Evolutionary conservation across 2,888 invertebrate genomes (phyloP), one percentile per base, ranked within the genome.

Genomic region (Pristionchus maxplancki): DNA sequence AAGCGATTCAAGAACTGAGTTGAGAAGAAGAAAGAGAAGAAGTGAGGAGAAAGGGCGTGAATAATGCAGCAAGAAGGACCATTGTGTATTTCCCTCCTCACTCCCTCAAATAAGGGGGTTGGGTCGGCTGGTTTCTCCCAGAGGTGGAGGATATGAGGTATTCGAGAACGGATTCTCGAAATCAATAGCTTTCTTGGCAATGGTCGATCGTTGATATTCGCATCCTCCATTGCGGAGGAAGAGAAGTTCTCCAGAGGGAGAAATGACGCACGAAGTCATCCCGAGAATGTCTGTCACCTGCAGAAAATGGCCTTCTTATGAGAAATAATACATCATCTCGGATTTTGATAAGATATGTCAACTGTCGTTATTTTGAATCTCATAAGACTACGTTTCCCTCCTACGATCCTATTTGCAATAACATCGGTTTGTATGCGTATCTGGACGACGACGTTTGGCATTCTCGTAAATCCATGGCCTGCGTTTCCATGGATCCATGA

Each of bases 171-270:
- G 88, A 28, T 53, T 53, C n/a, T 34, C n/a, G 40, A 53, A 40
- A 40, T 78, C 88, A 17, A 24, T 15, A 9, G 78, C 5, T 0
- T 62, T 37, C 58, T 88, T 81, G 17, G 90, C 89, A 13, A 90
- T 83, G 15, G 89, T 92, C 34, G 89, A 86, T 64, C 90, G 74
- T 71, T 91, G 90, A 37, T 91, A 89, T 71, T 92, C 92, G 17
- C 90, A 89, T 31, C 91, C 91, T 17, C 90, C 90, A 20, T 90
- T 74, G 31, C 90, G 88, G 44, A 92, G 88, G 86, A 89, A 92
- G 82, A 91, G 89, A 37, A 92, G 83, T 78, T 89, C 90, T 3
- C 88, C 88, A 31, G 88, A 78, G 8, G 88, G 81, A 2, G 88
- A 71, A n/a, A 88, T 53, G 37, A 37, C 31, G 44, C 88, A 78